phyloP scores from a whole-genome alignment of 2,797 vertebrate genomes.

The Eremophila alpestris region DNA sequence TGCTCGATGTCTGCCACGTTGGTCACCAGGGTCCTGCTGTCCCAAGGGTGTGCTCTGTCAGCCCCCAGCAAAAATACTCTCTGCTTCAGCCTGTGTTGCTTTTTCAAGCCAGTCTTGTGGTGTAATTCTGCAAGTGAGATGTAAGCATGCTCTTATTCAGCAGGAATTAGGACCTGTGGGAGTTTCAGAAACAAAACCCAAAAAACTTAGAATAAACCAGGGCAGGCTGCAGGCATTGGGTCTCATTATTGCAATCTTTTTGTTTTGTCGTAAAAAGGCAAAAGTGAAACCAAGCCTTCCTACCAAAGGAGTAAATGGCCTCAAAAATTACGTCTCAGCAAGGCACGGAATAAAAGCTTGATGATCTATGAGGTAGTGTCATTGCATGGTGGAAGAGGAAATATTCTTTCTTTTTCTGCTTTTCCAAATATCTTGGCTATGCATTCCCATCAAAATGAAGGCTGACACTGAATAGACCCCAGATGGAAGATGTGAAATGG shows the following conservation, averaged over 20 bases:
- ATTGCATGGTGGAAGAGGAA: not conserved
- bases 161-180: not conserved
- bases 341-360: not conserved
- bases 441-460: not conserved
- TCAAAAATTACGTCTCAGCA: not conserved
- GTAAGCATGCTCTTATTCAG: not conserved
- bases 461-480: not conserved
- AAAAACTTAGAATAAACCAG: not conserved
- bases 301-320: not conserved
- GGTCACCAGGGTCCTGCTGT: not conserved
- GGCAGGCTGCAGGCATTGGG: not conserved
- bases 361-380: not conserved
- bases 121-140: not conserved
- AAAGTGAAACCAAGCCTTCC: not conserved
- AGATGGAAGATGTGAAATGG: not conserved
- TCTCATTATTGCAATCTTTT: not conserved
- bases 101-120: not conserved
- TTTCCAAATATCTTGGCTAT: not conserved
- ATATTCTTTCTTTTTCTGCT: not conserved
- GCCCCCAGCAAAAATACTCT: not conserved
- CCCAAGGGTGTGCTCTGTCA: conserved; percentile 8
- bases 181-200: not conserved
- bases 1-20: not conserved
- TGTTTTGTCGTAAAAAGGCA: not conserved
- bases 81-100: not conserved